Conservation (phyloP, 2,113 vertebrate genomes). For the Orycteropus afer region DNA sequence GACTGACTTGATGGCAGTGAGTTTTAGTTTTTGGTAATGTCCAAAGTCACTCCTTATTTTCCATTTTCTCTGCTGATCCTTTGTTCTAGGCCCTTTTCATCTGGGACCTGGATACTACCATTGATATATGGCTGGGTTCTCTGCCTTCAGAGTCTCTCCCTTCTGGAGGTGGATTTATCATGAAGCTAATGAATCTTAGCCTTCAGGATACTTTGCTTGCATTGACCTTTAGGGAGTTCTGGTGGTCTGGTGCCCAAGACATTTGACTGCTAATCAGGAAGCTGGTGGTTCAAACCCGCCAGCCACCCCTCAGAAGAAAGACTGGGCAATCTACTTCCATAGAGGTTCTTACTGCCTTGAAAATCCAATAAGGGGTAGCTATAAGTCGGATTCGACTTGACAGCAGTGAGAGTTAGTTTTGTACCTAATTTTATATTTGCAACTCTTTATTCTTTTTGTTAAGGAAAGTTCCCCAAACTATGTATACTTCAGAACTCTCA, state of each 20-base stretch:
- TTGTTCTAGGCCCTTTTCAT: neutral
- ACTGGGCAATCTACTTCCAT: no score
- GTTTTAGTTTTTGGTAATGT: slow-evolving; percentile 23
- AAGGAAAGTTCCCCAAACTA: neutral
- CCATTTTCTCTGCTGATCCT: neutral
- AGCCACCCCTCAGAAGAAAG: no score
- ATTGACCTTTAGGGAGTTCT: no score
- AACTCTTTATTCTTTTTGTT: neutral
- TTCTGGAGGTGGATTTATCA: neutral
- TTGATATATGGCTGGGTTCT: neutral
- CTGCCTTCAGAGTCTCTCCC: neutral
- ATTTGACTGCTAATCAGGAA: no score
- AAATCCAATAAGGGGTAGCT: no score
- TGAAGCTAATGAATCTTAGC: neutral
- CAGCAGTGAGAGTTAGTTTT: no score
- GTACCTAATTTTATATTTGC: neutral
- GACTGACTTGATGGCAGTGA: no score
- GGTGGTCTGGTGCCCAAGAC: no score
- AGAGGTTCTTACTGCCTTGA: no score
- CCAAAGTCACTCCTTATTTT: neutral
- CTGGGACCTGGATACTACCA: neutral
- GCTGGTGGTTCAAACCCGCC: no score
- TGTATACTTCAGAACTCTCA: neutral
- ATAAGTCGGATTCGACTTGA: no score
- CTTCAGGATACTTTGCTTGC: neutral